These are phyloP conservation scores for Odontamblyopus rebecca DNA, from an alignment of 2,797 vertebrate species.

Conservation along the genomic window DNA sequence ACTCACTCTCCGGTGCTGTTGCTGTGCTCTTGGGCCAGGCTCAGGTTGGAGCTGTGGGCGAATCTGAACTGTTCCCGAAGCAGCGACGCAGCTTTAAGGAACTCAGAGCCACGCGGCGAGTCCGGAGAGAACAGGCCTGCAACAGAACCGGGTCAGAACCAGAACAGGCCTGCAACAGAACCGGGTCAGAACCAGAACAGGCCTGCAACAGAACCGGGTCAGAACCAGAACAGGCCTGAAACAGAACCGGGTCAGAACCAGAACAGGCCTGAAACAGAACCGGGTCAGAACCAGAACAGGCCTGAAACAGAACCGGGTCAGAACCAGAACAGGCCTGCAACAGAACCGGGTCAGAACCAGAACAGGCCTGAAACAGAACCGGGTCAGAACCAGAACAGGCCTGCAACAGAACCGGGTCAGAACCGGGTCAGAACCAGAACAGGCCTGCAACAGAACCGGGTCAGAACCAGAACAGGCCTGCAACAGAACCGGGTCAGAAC, in stretches of 20 bases:
- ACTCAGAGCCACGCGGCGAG: conserved; percentile 62
- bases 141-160: not conserved
- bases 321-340: too few species aligned
- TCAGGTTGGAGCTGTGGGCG: conserved; percentile 58
- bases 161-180: not conserved
- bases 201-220: not conserved
- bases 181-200: not conserved
- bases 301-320: too few species aligned
- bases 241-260: too few species aligned
- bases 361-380: not conserved
- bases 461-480: too few species aligned
- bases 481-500: too few species aligned
- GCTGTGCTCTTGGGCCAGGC: conserved; percentile 47
- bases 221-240: not conserved
- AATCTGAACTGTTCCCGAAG: conserved; percentile 78
- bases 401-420: too few species aligned
- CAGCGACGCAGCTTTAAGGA: conserved; percentile 67
- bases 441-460: too few species aligned
- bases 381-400: not conserved
- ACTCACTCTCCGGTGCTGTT: conserved; percentile 66
- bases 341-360: not conserved
- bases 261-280: not conserved
- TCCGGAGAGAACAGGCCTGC: conserved; percentile 62
- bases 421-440: conserved; percentile 49
- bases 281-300: not conserved